These are phyloP conservation scores for Diarsia mendica DNA, from an alignment of 2,888 invertebrate species.

Conservation along the genomic window DNA sequence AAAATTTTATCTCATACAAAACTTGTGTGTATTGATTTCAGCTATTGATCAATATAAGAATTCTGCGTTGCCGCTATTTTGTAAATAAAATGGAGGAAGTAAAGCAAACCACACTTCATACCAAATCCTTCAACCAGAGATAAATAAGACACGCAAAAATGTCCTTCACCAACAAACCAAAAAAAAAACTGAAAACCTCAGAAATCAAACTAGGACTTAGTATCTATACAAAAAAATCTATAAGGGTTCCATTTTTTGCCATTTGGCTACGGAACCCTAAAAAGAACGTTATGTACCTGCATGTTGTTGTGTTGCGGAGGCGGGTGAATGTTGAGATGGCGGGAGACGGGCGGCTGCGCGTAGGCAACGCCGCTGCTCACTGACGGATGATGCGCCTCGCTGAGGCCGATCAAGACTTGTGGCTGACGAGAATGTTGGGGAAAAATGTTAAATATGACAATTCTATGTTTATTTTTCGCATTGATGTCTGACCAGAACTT, in stretches of 20 bases:
- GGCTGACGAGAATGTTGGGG: slow-evolving; percentile 65
- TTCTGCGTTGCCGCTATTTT: no score
- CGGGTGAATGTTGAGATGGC: slow-evolving; percentile 83
- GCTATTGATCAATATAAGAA: no score
- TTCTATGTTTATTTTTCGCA: not conserved
- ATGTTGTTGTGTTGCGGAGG: slow-evolving; percentile 80
- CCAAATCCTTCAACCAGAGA: not conserved
- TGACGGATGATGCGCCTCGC: slow-evolving; percentile 85
- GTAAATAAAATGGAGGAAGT: no score
- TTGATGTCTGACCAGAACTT: not conserved
- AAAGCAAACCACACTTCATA: no score
- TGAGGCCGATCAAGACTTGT: slow-evolving; percentile 85
- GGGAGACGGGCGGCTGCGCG: slow-evolving; percentile 80
- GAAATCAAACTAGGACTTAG: not conserved
- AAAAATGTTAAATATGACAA: slow-evolving; percentile 11
- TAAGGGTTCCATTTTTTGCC: no score
- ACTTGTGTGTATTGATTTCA: no score
- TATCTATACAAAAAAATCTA: slow-evolving; percentile 26
- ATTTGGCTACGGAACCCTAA: not conserved
- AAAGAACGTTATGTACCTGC: slow-evolving; percentile 75
- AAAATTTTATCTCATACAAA: no score
- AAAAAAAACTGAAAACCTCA: not conserved
- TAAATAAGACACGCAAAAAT: slow-evolving; percentile 7
- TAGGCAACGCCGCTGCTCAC: slow-evolving; percentile 83
- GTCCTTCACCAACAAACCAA: not conserved